Conservation (phyloP, 2,797 vertebrate genomes). For the Spheniscus humboldti region DNA sequence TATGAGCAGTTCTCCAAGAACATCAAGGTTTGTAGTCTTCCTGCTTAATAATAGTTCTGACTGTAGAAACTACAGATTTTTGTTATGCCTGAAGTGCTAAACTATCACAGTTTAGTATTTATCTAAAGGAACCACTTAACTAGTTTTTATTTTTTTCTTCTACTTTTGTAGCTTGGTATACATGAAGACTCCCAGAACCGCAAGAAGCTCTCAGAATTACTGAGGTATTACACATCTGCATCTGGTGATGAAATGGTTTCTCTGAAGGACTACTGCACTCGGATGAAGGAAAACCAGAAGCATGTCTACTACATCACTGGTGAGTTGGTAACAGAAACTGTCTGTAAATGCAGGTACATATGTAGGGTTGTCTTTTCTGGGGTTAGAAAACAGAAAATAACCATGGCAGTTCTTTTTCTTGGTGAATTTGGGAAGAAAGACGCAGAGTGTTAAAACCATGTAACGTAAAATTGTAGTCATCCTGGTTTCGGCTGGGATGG, state of each 20-base stretch:
- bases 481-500: too few species aligned
- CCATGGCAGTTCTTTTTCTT: fast-evolving
- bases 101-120: fast-evolving
- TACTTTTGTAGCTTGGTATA: conserved; percentile 80
- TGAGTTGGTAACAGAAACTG: not conserved
- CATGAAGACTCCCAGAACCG: conserved; percentile 92
- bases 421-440: not conserved
- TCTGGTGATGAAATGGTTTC: conserved; percentile 93
- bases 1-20: conserved; percentile 95
- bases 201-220: conserved; percentile 87
- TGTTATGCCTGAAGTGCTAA: fast-evolving
- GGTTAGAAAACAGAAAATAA: too few species aligned
- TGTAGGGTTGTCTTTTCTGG: fast-evolving
- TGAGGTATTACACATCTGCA: conserved; percentile 89
- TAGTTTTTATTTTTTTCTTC: fast-evolving
- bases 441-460: not conserved
- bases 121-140: fast-evolving
- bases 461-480: too few species aligned
- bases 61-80: fast-evolving
- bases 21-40: conserved; percentile 79
- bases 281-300: conserved; percentile 95
- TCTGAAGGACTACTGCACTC: conserved; percentile 88
- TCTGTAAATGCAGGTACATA: fast-evolving
- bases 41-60: fast-evolving
- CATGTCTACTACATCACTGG: conserved; percentile 91